A percentile compares a stretch with the other conserved stretches of the same genome.
Conservation (phyloP, 2,113 vertebrate species). For the Polyodon spathula region DNA sequence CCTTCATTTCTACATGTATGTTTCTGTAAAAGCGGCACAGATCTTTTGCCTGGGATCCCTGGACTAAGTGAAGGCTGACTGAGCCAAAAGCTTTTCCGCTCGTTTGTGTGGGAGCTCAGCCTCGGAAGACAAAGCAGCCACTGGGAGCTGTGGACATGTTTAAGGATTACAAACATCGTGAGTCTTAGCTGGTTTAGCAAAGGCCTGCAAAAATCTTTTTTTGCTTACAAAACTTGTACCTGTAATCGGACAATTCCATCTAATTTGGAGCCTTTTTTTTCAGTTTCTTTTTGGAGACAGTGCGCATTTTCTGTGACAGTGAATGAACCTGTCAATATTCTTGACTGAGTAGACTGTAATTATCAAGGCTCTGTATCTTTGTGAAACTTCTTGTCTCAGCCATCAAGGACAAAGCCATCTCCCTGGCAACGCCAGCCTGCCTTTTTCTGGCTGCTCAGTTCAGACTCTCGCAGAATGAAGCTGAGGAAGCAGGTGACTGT, state of each 20-base stretch:
- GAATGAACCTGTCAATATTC: constrained; percentile 17
- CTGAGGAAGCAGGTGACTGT: constrained; percentile 97
- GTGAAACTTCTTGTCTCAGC: background rate
- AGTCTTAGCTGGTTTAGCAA: constrained; percentile 29
- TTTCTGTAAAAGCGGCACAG: no score
- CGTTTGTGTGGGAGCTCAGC: constrained; percentile 18
- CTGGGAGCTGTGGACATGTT: constrained; percentile 25
- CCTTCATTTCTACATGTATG: background rate
- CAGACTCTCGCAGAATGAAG: constrained; percentile 65
- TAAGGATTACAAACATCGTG: constrained; percentile 33
- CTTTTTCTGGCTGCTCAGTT: background rate
- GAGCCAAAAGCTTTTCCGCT: constrained; percentile 29
- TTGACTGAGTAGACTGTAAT: constrained; percentile 7
- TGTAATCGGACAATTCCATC: constrained; percentile 38
- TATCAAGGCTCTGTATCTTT: background rate
- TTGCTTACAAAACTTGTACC: constrained; percentile 20
- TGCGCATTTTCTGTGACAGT: constrained; percentile 29
- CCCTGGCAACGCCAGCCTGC: background rate
- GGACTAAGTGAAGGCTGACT: constrained; percentile 28
- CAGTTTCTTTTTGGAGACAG: background rate
- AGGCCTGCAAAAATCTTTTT: constrained; percentile 21
- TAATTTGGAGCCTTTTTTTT: constrained; percentile 29
- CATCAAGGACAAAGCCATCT: background rate
- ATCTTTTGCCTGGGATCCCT: constrained; percentile 5
- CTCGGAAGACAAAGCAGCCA: constrained; percentile 26